A percentile compares a stretch with the other conserved stretches of the same genome.
These are phyloP conservation scores for Euglossa dilemma DNA, from an alignment of 1,140 invertebrate species.

Conservation along the genomic window DNA sequence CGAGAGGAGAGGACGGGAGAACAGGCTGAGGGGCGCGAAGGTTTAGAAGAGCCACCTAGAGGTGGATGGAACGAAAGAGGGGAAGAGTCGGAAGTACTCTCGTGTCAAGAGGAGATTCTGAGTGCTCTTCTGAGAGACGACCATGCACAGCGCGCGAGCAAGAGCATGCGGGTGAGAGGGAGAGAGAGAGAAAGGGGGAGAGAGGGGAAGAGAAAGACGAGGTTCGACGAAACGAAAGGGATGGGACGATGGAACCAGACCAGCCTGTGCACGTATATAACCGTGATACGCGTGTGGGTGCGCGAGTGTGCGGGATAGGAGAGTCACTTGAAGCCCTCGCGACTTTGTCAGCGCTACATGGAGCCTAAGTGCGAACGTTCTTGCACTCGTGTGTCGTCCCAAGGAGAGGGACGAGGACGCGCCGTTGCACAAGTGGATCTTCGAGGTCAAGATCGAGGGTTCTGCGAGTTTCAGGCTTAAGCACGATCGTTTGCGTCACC, in stretches of 20 bases:
- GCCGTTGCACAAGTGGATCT: slow-evolving; percentile 69
- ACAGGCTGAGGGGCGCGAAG: slow-evolving; percentile 58
- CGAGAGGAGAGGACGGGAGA: slow-evolving; percentile 35
- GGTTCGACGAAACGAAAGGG: slow-evolving; percentile 19
- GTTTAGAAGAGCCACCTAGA: slow-evolving; percentile 76
- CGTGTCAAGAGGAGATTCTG: slow-evolving; percentile 76
- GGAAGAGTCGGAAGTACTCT: slow-evolving; percentile 75
- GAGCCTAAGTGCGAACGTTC: slow-evolving; percentile 74
- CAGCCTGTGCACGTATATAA: neutral
- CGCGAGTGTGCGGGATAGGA: slow-evolving; percentile 24
- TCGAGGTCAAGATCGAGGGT: slow-evolving; percentile 70
- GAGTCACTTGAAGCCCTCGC: slow-evolving; percentile 69
- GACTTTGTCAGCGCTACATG: slow-evolving; percentile 81
- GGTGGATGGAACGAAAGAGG: slow-evolving; percentile 73
- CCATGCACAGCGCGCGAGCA: slow-evolving; percentile 48
- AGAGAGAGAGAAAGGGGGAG: slow-evolving; percentile 25
- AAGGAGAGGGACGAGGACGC: slow-evolving; percentile 63
- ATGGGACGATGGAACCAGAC: slow-evolving; percentile 8
- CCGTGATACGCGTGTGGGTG: too few species aligned
- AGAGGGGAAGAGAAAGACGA: slow-evolving; percentile 25
- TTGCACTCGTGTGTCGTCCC: slow-evolving; percentile 71
- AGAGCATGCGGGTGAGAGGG: slow-evolving; percentile 28
- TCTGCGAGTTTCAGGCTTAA: slow-evolving; percentile 60
- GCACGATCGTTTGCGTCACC: slow-evolving; percentile 69
- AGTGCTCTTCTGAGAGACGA: slow-evolving; percentile 75